Evolutionary conservation across 2,888 invertebrate genomes (phyloP).

Genomic region (Hermaeophaga mercurialis): DNA sequence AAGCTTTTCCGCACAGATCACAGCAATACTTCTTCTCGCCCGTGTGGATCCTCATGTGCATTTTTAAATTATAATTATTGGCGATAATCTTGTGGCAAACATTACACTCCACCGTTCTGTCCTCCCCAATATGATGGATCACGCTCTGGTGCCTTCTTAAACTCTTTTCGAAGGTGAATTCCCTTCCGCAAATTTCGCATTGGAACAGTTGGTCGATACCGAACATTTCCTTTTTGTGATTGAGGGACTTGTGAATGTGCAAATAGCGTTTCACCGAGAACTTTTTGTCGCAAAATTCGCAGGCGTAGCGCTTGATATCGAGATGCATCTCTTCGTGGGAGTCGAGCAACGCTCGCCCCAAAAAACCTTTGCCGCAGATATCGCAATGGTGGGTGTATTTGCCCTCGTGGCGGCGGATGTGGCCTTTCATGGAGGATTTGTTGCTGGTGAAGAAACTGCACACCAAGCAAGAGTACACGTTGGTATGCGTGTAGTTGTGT

Average conservation of each 20-base stretch:
- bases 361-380: constrained; percentile 48
- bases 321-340: constrained; percentile 50
- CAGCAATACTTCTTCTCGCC: constrained; percentile 49
- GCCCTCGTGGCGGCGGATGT: constrained; percentile 43
- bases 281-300: constrained; percentile 50
- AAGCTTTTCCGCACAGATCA: constrained; percentile 47
- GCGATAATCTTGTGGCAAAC: constrained; percentile 48
- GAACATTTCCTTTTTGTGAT: constrained; percentile 48
- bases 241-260: constrained; percentile 45
- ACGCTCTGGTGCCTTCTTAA: constrained; percentile 48
- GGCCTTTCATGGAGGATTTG: constrained; percentile 38
- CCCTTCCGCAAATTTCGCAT: constrained; percentile 47
- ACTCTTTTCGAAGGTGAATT: constrained; percentile 49
- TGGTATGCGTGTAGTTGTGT: constrained; percentile 39
- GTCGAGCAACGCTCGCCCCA: constrained; percentile 39
- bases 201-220: constrained; percentile 45
- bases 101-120: constrained; percentile 45
- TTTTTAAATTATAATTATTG: constrained; percentile 49
- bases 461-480: constrained; percentile 39
- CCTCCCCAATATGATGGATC: constrained; percentile 49
- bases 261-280: constrained; percentile 47
- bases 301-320: constrained; percentile 47
- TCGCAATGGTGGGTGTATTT: constrained; percentile 45
- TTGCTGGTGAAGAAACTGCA: constrained; percentile 40
- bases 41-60: constrained; percentile 50